Conservation (phyloP, 2,888 invertebrate genomes). For the Mesoligia furuncula region DNA sequence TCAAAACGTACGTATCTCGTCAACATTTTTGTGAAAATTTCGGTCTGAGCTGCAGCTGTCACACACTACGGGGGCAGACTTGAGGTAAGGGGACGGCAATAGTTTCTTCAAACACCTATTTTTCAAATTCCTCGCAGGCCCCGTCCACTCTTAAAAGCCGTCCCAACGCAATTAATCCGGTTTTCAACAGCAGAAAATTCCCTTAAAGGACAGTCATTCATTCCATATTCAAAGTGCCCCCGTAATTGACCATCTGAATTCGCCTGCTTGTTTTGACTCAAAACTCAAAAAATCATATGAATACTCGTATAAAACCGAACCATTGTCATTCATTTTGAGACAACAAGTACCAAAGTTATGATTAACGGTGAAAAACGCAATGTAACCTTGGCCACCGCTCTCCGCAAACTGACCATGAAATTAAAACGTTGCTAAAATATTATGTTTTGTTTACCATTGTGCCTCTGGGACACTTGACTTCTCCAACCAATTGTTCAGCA, state of each 20-base stretch:
- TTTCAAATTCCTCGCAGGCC: too few relatives aligned
- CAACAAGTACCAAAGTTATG: conserved; percentile 53
- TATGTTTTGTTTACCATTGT: conserved; percentile 55
- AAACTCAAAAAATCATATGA: not conserved
- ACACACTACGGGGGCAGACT: too few relatives aligned
- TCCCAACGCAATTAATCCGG: not conserved
- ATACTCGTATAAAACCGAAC: conserved; percentile 3
- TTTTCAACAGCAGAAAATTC: not conserved
- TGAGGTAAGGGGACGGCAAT: too few relatives aligned
- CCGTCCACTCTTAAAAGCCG: not conserved
- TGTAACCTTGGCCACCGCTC: conserved; percentile 61
- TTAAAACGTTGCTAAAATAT: conserved; percentile 55
- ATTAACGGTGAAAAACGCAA: conserved; percentile 56
- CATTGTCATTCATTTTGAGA: conserved; percentile 41
- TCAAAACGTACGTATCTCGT: too few relatives aligned
- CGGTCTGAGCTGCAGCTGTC: too few relatives aligned
- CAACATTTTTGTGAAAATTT: too few relatives aligned
- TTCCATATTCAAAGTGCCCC: not conserved
- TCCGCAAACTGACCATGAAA: conserved; percentile 66
- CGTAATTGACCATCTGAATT: not conserved
- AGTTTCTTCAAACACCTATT: too few relatives aligned
- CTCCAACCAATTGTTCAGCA: conserved; percentile 6
- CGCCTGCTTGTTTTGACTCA: not conserved
- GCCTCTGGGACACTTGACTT: conserved; percentile 31
- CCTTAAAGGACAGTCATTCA: not conserved